A percentile compares a stretch with the other conserved stretches of the same genome.
These are phyloP conservation scores for Catocala fraxini DNA, from an alignment of 2,888 invertebrate genomes.

Conservation along the genomic window DNA sequence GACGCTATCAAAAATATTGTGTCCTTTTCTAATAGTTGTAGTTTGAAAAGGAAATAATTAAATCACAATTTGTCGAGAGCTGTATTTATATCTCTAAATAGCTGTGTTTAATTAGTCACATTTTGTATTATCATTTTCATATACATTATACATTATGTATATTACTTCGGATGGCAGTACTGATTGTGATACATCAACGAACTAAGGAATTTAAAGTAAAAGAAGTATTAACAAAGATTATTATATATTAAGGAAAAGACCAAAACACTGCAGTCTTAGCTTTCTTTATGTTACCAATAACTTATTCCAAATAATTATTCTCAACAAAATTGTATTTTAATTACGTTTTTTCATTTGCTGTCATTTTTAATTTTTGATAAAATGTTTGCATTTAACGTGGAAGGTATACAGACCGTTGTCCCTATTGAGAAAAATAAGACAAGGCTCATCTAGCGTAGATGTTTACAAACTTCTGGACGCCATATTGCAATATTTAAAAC, in stretches of 20 bases:
- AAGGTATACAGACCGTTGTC: conserved; percentile 29
- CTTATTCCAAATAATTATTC: too few species aligned
- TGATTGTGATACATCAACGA: too few species aligned
- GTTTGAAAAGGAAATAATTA: not conserved
- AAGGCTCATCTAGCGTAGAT: conserved; percentile 18
- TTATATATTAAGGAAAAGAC: conserved; percentile 6
- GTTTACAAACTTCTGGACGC: conserved; percentile 1
- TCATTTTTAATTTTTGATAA: conserved; percentile 21
- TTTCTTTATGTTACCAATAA: conserved; percentile 3
- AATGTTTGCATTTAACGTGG: conserved; percentile 36
- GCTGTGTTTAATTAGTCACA: too few species aligned
- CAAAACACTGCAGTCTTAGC: conserved; percentile 22
- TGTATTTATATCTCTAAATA: not conserved
- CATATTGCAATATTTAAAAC: too few species aligned
- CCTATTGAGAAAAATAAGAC: conserved; percentile 15
- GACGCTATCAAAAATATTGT: too few species aligned
- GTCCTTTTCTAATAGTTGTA: too few species aligned
- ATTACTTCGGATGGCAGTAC: too few species aligned
- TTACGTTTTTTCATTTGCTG: not conserved
- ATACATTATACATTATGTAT: too few species aligned
- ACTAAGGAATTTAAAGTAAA: too few species aligned
- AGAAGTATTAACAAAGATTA: too few species aligned
- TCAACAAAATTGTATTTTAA: not conserved
- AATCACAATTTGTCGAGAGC: not conserved
- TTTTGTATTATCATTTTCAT: too few species aligned